Percentiles rank a stretch among this genome's conserved stretches.
Evolutionary conservation across 1,140 invertebrate genomes (phyloP).

Genomic region (Ylistrum balloti): DNA sequence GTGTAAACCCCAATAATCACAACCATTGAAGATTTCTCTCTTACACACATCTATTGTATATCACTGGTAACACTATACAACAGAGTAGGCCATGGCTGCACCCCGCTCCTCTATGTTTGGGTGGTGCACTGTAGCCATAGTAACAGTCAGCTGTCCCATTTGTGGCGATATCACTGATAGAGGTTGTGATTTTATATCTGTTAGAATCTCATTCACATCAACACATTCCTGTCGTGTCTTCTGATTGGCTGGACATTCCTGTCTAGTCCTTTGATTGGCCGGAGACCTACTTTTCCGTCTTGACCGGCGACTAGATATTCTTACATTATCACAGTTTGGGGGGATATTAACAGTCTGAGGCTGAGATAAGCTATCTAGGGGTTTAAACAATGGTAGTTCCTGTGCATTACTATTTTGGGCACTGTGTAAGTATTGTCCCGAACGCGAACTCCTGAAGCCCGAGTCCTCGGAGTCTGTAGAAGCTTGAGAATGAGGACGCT

Average conservation of each 20-base stretch:
- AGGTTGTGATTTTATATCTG: constrained; percentile 8
- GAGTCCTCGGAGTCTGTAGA: constrained; percentile 78
- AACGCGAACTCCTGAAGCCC: constrained; percentile 74
- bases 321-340: constrained; percentile 44
- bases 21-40: background rate
- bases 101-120: constrained; percentile 43
- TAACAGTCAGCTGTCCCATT: constrained; percentile 52
- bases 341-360: constrained; percentile 43
- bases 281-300: constrained; percentile 37
- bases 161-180: background rate
- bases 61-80: constrained; percentile 51
- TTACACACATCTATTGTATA: background rate
- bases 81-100: constrained; percentile 57
- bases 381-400: constrained; percentile 68
- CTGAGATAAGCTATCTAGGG: constrained; percentile 50
- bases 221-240: constrained; percentile 9
- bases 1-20: background rate
- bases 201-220: constrained; percentile 39
- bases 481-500: constrained; percentile 73
- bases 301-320: background rate
- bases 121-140: constrained; percentile 59
- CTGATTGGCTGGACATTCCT: constrained; percentile 6
- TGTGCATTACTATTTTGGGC: constrained; percentile 65
- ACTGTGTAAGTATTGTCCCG: constrained; percentile 67
- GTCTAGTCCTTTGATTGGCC: constrained; percentile 31